Evolutionary conservation across 2,888 invertebrate species (phyloP).

Genomic region (Zonitis immaculata): DNA sequence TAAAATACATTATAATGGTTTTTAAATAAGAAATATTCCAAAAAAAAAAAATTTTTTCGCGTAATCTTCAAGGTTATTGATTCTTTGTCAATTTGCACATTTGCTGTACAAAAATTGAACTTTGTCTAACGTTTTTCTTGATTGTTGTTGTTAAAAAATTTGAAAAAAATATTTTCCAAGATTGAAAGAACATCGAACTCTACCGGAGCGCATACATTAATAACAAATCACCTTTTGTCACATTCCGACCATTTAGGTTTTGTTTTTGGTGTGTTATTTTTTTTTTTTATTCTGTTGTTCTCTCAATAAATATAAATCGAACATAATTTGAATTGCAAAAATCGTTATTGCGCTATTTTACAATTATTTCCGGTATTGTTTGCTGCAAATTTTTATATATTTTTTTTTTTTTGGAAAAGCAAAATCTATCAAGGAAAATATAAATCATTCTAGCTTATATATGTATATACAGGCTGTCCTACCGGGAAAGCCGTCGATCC

Average conservation of each 20-base stretch:
- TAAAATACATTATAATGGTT: background rate
- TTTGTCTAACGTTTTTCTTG: background rate
- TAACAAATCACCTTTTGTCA: conserved; percentile 5
- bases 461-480: no score
- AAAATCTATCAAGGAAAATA: no score
- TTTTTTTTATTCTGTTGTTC: background rate
- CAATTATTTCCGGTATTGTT: background rate
- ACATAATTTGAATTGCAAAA: no score
- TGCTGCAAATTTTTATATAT: background rate
- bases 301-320: no score
- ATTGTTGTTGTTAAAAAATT: background rate
- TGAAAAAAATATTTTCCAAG: background rate
- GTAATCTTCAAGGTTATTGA: no score
- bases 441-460: no score
- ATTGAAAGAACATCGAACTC: conserved; percentile 2
- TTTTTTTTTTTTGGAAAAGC: background rate
- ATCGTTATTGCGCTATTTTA: background rate
- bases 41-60: no score
- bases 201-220: conserved; percentile 2
- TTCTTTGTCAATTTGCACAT: no score
- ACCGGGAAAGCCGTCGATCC: no score
- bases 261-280: no score
- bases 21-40: no score
- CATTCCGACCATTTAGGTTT: background rate
- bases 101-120: no score